These are phyloP conservation scores for Gracilinanus agilis DNA, from an alignment of 2,113 vertebrate genomes.

Conservation along the genomic window DNA sequence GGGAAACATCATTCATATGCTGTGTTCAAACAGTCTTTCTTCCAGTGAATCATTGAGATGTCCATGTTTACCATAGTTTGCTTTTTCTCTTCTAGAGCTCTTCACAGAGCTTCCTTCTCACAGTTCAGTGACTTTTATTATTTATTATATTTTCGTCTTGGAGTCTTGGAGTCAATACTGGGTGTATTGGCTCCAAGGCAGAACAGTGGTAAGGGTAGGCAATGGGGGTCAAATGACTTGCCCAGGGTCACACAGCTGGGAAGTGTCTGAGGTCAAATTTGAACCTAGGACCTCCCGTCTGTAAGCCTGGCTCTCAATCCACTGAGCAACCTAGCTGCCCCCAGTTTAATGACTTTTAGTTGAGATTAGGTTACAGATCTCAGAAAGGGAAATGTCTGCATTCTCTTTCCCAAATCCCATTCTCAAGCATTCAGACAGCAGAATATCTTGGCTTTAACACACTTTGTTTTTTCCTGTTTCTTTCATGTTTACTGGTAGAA, in stretches of 20 bases:
- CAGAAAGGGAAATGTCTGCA: slow-evolving; percentile 26
- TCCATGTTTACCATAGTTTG: slow-evolving; percentile 15
- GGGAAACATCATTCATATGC: slow-evolving; percentile 52
- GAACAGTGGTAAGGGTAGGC: too few relatives aligned
- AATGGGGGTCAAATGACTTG: too few relatives aligned
- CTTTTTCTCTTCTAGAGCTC: slow-evolving; percentile 21
- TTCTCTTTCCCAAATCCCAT: slow-evolving; percentile 16
- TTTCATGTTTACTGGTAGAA: slow-evolving; percentile 13
- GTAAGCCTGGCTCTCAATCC: too few relatives aligned
- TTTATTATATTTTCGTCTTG: too few relatives aligned
- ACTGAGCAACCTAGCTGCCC: too few relatives aligned
- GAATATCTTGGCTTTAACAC: not conserved
- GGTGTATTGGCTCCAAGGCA: too few relatives aligned
- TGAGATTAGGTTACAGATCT: not conserved
- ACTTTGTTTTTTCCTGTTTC: not conserved
- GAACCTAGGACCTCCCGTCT: too few relatives aligned
- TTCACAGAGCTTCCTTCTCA: slow-evolving; percentile 35
- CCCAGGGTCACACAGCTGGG: too few relatives aligned
- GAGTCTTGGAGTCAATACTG: too few relatives aligned
- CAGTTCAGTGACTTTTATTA: slow-evolving; percentile 34
- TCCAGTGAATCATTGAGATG: not conserved
- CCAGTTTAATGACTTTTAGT: slow-evolving; percentile 40
- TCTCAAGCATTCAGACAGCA: slow-evolving; percentile 6
- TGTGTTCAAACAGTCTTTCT: slow-evolving; percentile 45
- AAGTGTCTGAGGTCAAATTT: too few relatives aligned